These are phyloP conservation scores for Gambelia wislizenii DNA, from an alignment of 2,797 vertebrate genomes.

Conservation along the genomic window DNA sequence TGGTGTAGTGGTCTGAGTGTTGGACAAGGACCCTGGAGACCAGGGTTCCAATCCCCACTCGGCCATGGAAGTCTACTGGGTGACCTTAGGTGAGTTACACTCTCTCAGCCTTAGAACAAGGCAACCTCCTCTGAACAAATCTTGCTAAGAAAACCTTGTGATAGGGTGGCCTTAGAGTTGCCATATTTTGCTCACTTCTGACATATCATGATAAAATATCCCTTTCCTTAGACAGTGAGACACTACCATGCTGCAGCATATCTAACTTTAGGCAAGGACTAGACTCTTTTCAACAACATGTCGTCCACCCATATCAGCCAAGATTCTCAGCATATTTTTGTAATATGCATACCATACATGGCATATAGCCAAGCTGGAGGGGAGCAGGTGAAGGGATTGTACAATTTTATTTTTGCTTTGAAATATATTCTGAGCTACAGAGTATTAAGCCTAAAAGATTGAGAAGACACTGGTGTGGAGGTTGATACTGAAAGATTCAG, in stretches of 20 bases:
- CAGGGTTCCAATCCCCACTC: too few species aligned
- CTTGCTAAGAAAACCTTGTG: too few species aligned
- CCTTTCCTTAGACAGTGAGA: constrained; percentile 11
- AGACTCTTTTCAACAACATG: neutral
- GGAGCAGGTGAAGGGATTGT: neutral
- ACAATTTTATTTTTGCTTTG: neutral
- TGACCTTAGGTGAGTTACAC: too few species aligned
- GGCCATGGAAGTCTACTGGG: too few species aligned
- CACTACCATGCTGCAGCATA: neutral
- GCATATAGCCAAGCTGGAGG: neutral
- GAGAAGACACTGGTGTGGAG: neutral
- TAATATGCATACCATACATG: neutral
- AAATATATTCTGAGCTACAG: neutral
- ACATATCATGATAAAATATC: neutral
- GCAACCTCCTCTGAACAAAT: too few species aligned
- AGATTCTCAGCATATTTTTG: neutral
- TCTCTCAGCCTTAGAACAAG: too few species aligned
- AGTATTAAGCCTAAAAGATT: neutral
- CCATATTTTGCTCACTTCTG: constrained; percentile 17
- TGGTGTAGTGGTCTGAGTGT: too few species aligned
- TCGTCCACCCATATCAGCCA: neutral
- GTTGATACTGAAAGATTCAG: too few species aligned
- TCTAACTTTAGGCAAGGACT: constrained; percentile 12
- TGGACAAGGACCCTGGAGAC: too few species aligned
- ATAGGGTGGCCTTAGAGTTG: too few species aligned